Evolutionary conservation across 2,888 invertebrate genomes (phyloP), one percentile per base, ranked within the genome.

Genomic region (Helicoverpa assulta): DNA sequence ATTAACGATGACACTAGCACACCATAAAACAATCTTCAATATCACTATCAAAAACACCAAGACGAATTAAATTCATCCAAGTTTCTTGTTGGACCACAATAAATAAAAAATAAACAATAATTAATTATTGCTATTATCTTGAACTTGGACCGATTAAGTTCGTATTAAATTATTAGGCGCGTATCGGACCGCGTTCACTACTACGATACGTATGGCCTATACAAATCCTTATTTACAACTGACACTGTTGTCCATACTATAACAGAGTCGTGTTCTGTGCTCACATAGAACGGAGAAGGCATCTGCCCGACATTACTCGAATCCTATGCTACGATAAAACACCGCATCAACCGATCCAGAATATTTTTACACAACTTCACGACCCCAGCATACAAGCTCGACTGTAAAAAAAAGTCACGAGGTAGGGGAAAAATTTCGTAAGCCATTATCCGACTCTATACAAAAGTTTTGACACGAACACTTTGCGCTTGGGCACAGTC

Each of bases 221-320:
- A 95, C 96, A 94, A 94, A 95, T 93, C 92, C 96, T 95, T 96
- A 95, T 94, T 95, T 95, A 95, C 95, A 93, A 96, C 96, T 96
- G 96, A 92, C 95, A 95, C 89, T 91, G 93, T 92, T 93, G 94
- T 93, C 90, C 93, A 94, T 94, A 90, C 89, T 92, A 95, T 91
- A 92, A 89, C 89, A 93, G 89, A 90, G 83, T 90, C 90, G 92
- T 90, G 91, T 88, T 90, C 89, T 83, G 90, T 86, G 88, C 91
- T 88, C 90, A 90, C 92, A 93, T 93, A 93, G 91, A 89, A 87
- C 85, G 89, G 91, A 92, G 92, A 90, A 89, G 92, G 92, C 91
- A 93, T 94, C 91, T 91, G 90, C 90, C 88, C 89, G 87, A 87
- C 86, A 83, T 86, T 86, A 89, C 85, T 90, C 88, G 87, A 91